Base-by-base conservation (phyloP, 2,797 vertebrate genomes). In the Phataginus tricuspis region DNA sequence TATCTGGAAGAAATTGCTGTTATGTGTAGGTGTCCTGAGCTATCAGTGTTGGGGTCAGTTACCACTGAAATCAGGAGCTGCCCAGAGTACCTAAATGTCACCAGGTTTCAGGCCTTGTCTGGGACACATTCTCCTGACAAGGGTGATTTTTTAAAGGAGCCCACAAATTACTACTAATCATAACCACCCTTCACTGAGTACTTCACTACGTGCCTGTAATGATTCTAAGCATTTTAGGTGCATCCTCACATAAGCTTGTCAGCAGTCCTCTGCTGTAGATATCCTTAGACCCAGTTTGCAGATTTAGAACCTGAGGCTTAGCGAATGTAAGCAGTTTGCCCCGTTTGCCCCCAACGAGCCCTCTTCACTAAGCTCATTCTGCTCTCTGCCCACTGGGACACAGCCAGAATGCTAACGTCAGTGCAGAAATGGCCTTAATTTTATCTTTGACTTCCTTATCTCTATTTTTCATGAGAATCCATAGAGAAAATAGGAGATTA, bases 31-130 rank as follows among this genome's bases (percentile, higher is more conserved):
- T n/a, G 18, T 8, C 39, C 16, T 6, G 4, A 64, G 31, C 75
- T 53, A 13, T 55, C 37, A n/a, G 25, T 3, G 0, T 83, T 90
- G 45, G 78, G 18, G 39, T 51, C 72, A 88, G 71, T 80, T 97
- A 98, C 86, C 92, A 86, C 11, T 90, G 94, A 90, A 83, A 78
- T 59, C 57, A 29, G 74, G 42, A 55, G 27, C 53, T 69, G 34
- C 68, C 34, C 59, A 92, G 31, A 89, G 19, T 23, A 31, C 12
- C 49, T 63, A 31, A 45, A 25, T n/a, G 42, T 15, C 4, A 25
- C 34, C 71, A 82, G 5, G 59, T 78, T 64, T n/a, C 37, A 42
- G 64, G 59, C 7, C 61, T 96, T 51, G 2, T 51, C 55, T 11
- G 27, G 59, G 34, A 75, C 5, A 71, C 21, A 19, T 2, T 89